Base-by-base conservation (phyloP, 2,797 vertebrate genomes). In the Myotis daubentonii region DNA sequence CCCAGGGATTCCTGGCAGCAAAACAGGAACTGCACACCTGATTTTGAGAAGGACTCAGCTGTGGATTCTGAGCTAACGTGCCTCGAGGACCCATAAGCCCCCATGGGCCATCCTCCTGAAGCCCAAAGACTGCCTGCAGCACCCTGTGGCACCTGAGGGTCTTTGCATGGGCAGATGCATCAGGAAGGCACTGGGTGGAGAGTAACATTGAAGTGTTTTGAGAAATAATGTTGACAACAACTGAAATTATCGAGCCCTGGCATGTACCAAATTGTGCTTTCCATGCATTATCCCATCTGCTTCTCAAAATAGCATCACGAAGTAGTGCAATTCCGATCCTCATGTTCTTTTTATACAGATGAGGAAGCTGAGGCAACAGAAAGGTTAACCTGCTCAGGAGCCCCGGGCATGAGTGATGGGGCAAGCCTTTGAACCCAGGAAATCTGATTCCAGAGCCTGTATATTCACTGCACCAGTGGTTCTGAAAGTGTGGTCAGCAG, bases 291-390 rank as follows among this genome's bases (percentile, higher is more conserved):
- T 53, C 30, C 74, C 25, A 38, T 38, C 36, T 36, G 41, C 36
- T 60, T 28, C 81, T 51, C 47, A 22, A 68, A 70, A 60, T 36
- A 65, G 30, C 28, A 57, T n/a, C 22, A 0, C 7, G 12, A 81
- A 91, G 38, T 2, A 85, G 38, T 22, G 2, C 9, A 74, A 13
- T 30, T 53, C 22, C 60, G 41, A 33, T 62, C 9, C 8, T 30
- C 28, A 12, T 38, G 81, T 87, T 70, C 78, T 66, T 95, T 95
- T 62, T n/a, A 44, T 71, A 44, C 11, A 51, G 9, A 25, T 2
- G 33, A 89, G 47, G 41, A 84, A 17, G 9, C 12, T 1, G 28
- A 93, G 44, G 55, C 22, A 13, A 75, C 11, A 23, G 51, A 66
- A 44, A 93, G 55, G 9, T 49, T 83, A 66, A 55, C 28, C 33